Percentiles rank a stretch among this genome's conserved stretches.
phyloP scores from a whole-genome alignment of 2,797 vertebrate species.

The Coilia nasus region DNA sequence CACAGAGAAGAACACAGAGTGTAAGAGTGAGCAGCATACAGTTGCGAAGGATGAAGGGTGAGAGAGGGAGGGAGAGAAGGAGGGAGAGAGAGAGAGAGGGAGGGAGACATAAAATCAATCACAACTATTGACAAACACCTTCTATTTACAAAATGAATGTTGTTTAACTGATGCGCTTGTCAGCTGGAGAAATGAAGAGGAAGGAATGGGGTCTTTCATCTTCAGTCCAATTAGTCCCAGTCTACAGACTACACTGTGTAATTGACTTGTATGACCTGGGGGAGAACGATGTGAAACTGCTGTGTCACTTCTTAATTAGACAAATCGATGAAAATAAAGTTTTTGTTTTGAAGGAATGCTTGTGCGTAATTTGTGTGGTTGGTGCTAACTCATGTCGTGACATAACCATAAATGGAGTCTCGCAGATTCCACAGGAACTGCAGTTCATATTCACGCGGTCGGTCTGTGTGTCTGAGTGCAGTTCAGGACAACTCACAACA shows the following conservation, averaged over 20 bases:
- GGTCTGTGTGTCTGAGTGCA: background rate
- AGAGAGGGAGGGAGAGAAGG: background rate
- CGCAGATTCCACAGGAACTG: background rate
- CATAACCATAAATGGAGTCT: background rate
- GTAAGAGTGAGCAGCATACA: too few species aligned
- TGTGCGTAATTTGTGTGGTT: background rate
- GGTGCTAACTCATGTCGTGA: background rate
- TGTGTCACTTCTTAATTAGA: background rate
- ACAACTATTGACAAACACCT: conserved; percentile 4
- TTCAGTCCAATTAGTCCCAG: background rate
- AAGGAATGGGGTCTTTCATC: background rate
- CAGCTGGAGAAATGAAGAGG: background rate
- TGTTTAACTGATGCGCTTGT: background rate
- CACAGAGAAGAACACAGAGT: too few species aligned
- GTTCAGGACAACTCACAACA: background rate
- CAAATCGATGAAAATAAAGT: background rate
- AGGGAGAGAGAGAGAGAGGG: background rate
- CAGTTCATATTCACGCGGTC: background rate
- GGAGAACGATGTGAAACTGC: background rate
- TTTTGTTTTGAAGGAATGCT: background rate
- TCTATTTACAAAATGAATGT: background rate
- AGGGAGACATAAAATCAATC: background rate
- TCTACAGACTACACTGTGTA: background rate
- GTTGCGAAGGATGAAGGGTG: background rate
- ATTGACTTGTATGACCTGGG: background rate